Evolutionary conservation across 2,113 vertebrate species (phyloP).

Genomic region (Ciconia maguari): DNA sequence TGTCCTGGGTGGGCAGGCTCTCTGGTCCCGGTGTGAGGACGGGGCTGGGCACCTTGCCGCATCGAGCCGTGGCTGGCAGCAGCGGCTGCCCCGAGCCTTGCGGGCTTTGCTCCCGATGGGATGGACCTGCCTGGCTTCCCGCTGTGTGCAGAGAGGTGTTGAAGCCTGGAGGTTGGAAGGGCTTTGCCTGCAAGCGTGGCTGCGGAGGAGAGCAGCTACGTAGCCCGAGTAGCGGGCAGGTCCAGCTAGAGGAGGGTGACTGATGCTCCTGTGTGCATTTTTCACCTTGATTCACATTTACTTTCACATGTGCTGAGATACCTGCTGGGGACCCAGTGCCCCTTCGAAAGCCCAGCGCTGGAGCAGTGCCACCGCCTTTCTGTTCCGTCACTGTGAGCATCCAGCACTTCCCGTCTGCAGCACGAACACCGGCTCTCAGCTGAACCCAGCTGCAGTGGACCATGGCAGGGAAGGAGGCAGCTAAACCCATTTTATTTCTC

Average conservation of each 20-base stretch:
- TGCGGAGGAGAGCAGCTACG: neutral
- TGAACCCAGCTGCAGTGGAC: neutral
- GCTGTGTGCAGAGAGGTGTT: neutral
- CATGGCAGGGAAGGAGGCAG: neutral
- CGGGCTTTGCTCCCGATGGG: rapidly evolving
- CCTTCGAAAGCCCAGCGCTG: neutral
- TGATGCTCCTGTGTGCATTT: rapidly evolving
- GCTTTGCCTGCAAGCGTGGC: neutral
- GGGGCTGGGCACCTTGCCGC: neutral
- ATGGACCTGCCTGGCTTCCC: neutral
- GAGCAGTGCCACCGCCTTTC: too few species aligned
- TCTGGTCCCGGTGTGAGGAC: rapidly evolving
- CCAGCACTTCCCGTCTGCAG: neutral
- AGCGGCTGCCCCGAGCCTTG: rapidly evolving
- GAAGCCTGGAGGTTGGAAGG: neutral
- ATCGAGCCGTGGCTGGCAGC: neutral
- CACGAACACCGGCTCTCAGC: neutral
- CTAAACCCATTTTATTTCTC: neutral
- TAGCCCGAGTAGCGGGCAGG: neutral
- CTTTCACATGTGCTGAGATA: rapidly evolving
- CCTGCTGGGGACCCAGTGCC: too few species aligned
- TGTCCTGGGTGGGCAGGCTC: neutral
- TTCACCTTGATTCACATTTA: neutral
- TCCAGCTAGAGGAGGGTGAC: rapidly evolving
- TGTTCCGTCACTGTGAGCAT: neutral